Conservation (phyloP, 2,888 invertebrate genomes). For the Lucinisca nassula region DNA sequence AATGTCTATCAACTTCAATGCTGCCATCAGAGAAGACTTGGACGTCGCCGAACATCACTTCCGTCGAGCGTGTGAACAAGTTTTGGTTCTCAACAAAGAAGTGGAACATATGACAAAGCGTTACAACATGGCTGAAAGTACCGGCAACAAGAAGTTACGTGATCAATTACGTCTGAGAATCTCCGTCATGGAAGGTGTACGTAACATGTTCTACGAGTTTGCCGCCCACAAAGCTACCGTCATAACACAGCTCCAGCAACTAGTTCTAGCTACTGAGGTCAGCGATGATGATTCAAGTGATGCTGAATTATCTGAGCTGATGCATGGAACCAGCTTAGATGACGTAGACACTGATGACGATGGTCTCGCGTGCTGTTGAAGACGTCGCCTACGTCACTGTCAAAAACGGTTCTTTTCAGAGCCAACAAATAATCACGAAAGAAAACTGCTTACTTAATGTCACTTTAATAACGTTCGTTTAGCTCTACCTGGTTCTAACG, state of each 20-base stretch:
- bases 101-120: not conserved
- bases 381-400: no score
- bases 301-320: not conserved
- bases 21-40: not conserved
- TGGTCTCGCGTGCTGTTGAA: not conserved
- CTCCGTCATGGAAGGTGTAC: not conserved
- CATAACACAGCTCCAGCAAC: not conserved
- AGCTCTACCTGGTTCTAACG: no score
- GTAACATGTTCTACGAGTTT: conserved; percentile 11
- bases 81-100: not conserved
- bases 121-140: not conserved
- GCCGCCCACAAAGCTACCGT: not conserved
- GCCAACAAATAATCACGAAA: not conserved
- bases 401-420: conserved; percentile 7
- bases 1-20: not conserved
- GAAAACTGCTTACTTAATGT: no score
- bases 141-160: not conserved
- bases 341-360: no score
- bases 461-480: no score
- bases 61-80: not conserved
- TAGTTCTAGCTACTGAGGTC: not conserved
- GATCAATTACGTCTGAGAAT: not conserved
- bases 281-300: not conserved
- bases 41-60: not conserved
- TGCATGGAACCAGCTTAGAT: not conserved